Percentiles rank a stretch among this genome's conserved stretches.
Conservation (phyloP, 2,113 vertebrate genomes). For the Microcebus murinus region DNA sequence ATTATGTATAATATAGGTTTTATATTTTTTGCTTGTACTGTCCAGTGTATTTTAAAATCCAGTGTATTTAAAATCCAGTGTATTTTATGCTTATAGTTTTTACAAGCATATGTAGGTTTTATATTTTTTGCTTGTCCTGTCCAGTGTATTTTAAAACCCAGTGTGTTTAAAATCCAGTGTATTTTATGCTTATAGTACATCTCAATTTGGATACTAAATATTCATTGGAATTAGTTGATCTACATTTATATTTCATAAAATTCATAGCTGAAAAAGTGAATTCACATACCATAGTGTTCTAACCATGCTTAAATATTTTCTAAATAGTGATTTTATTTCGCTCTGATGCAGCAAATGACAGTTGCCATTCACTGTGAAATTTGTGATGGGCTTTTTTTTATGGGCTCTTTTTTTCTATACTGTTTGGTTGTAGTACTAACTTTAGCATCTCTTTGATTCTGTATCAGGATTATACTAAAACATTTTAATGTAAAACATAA, state of each 20-base stretch:
- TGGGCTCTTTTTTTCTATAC: not conserved
- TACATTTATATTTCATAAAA: constrained; percentile 32
- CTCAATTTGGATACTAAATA: not conserved
- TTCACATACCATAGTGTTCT: not conserved
- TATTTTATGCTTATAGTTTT: not conserved
- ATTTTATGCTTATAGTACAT: not conserved
- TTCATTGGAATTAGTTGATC: constrained; percentile 8
- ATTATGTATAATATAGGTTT: not conserved
- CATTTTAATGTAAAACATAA: not conserved
- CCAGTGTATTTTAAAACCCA: not conserved
- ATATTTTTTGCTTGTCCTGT: too few relatives aligned
- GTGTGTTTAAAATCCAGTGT: not conserved
- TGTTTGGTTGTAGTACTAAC: not conserved
- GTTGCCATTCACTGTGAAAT: not conserved
- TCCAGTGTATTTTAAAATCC: too few relatives aligned
- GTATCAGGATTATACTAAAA: not conserved
- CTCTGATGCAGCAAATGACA: not conserved
- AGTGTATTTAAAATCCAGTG: not conserved
- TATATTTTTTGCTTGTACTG: too few relatives aligned
- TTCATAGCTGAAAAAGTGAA: constrained; percentile 9
- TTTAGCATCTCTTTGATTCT: not conserved
- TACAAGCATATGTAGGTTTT: too few relatives aligned
- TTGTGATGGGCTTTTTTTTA: not conserved
- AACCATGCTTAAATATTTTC: not conserved
- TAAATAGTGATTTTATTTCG: not conserved